phyloP scores from a whole-genome alignment of 2,113 vertebrate genomes.

The Cisticola juncidis region DNA sequence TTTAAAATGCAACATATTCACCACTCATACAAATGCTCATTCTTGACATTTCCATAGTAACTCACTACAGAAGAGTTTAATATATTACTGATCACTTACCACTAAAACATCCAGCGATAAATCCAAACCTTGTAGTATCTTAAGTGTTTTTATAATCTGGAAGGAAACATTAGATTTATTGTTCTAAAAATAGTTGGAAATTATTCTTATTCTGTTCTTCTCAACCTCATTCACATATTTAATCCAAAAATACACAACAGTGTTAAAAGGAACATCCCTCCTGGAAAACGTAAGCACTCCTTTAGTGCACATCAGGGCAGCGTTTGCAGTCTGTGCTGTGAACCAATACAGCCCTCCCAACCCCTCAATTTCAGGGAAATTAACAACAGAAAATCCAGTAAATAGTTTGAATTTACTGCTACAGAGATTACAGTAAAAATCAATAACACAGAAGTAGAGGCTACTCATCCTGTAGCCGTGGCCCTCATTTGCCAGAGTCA shows the following conservation, averaged over 20 bases:
- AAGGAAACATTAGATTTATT: conserved; percentile 12
- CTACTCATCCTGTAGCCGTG: neutral
- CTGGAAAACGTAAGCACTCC: neutral
- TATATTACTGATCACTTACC: conserved; percentile 72
- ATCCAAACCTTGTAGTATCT: conserved; percentile 80
- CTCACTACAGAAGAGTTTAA: neutral
- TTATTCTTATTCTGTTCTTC: neutral
- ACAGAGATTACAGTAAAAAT: neutral
- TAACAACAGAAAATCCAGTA: neutral
- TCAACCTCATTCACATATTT: neutral
- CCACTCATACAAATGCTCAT: neutral
- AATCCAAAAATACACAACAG: neutral
- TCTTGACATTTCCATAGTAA: neutral
- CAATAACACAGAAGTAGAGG: neutral
- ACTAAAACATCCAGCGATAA: conserved; percentile 82
- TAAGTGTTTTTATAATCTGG: conserved; percentile 81
- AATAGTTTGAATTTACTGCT: neutral
- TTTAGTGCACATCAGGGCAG: neutral
- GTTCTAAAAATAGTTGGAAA: neutral
- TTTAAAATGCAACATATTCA: neutral
- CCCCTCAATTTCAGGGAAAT: neutral
- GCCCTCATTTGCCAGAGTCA: neutral
- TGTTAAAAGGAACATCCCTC: neutral
- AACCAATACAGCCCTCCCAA: neutral
- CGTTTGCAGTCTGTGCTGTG: neutral